These are phyloP conservation scores for Temnothorax nylanderi DNA, from an alignment of 1,140 invertebrate genomes.

Conservation along the genomic window DNA sequence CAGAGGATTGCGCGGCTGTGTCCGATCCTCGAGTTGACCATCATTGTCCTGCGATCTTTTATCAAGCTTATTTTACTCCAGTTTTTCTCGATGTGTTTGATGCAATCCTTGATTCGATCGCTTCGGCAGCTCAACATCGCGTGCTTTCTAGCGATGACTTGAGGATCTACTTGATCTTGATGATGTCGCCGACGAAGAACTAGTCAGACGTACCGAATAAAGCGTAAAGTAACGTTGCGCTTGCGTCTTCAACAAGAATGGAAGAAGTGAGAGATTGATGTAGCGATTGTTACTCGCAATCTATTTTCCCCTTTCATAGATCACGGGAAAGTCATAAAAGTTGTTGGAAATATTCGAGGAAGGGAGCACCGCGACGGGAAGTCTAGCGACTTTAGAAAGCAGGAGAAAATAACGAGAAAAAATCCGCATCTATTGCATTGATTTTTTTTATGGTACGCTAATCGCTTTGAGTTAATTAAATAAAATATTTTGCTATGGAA, in stretches of 20 bases:
- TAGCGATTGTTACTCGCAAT: background rate
- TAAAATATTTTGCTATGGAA: background rate
- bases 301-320: background rate
- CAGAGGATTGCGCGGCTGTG: too few species aligned
- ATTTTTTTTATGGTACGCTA: background rate
- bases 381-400: conserved; percentile 9
- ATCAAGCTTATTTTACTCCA: conserved; percentile 60
- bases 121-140: conserved; percentile 56
- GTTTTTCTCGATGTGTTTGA: conserved; percentile 72
- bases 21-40: conserved; percentile 19
- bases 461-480: background rate
- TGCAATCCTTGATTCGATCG: conserved; percentile 66
- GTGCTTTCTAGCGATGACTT: conserved; percentile 68
- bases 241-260: conserved; percentile 23
- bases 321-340: background rate
- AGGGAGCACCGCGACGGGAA: background rate
- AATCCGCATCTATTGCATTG: background rate
- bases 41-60: conserved; percentile 29
- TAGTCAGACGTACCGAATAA: background rate
- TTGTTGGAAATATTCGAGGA: background rate
- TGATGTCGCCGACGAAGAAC: background rate
- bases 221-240: background rate
- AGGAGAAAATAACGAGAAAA: background rate
- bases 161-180: background rate
- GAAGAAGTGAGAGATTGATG: conserved; percentile 1